Evolutionary conservation across 2,113 vertebrate species (phyloP).

Genomic region (Callocephalon fimbriatum): DNA sequence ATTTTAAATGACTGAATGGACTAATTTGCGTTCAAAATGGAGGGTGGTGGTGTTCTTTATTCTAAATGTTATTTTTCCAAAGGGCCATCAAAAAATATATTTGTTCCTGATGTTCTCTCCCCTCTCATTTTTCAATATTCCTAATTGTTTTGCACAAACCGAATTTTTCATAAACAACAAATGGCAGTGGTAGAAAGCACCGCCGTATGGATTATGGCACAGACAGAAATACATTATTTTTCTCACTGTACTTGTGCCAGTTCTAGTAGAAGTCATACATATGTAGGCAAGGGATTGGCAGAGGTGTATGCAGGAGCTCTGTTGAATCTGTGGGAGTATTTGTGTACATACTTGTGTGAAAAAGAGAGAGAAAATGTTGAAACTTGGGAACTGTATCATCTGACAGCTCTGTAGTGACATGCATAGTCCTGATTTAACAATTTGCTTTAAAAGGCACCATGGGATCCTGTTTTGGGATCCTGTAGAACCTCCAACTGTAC

Average conservation of each 20-base stretch:
- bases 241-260: slow-evolving; percentile 31
- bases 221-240: background rate
- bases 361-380: slow-evolving; percentile 28
- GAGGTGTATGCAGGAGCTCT: slow-evolving; percentile 29
- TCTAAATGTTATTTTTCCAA: background rate
- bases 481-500: background rate
- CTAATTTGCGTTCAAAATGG: background rate
- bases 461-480: background rate
- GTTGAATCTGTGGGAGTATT: slow-evolving; percentile 48
- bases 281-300: slow-evolving; percentile 47
- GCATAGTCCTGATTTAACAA: background rate
- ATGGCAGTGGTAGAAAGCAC: background rate
- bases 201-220: background rate
- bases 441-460: background rate
- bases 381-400: background rate
- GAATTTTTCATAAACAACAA: slow-evolving; percentile 3
- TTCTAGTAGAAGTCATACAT: slow-evolving; percentile 24
- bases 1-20: background rate
- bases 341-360: slow-evolving; percentile 16
- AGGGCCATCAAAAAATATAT: background rate
- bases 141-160: background rate
- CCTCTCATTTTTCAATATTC: background rate
- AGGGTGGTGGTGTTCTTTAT: background rate
- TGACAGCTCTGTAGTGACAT: slow-evolving; percentile 29
- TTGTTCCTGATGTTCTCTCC: background rate